Evolutionary conservation across 2,113 vertebrate species (phyloP).

Genomic region (Lonchura striata): DNA sequence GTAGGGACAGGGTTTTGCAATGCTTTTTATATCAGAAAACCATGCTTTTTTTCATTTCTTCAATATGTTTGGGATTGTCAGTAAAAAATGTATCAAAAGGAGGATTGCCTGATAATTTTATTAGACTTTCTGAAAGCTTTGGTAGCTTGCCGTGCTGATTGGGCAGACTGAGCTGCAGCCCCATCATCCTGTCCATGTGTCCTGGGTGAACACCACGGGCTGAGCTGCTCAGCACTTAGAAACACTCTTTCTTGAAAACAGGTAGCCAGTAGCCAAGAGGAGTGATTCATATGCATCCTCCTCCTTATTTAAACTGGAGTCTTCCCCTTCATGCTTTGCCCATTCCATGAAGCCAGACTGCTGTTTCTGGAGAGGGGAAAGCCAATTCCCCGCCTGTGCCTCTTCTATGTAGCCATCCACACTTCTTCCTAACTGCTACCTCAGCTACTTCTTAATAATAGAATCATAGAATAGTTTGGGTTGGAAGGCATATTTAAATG

Average conservation of each 20-base stretch:
- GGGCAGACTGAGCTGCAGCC: neutral
- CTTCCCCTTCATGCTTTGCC: neutral
- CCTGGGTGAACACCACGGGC: neutral
- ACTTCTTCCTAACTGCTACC: neutral
- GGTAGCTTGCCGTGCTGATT: neutral
- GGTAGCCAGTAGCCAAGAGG: neutral
- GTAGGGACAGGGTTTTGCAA: neutral
- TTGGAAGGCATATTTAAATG: neutral
- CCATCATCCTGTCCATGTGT: neutral
- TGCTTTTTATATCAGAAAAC: neutral
- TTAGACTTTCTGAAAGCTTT: neutral
- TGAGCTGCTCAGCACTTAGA: neutral
- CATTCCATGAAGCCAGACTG: neutral
- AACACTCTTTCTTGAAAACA: neutral
- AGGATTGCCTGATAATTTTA: neutral
- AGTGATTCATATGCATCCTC: neutral
- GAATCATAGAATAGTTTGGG: too few relatives aligned
- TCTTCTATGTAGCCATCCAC: neutral
- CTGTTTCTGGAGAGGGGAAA: neutral
- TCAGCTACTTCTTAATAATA: neutral
- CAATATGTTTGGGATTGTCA: neutral
- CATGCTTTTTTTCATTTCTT: neutral
- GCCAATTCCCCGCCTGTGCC: neutral
- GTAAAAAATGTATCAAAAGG: neutral
- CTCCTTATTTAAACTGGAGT: neutral